Percentiles rank a stretch among this genome's conserved stretches.
Conservation (phyloP, 2,113 vertebrate species). For the Gallinago media region DNA sequence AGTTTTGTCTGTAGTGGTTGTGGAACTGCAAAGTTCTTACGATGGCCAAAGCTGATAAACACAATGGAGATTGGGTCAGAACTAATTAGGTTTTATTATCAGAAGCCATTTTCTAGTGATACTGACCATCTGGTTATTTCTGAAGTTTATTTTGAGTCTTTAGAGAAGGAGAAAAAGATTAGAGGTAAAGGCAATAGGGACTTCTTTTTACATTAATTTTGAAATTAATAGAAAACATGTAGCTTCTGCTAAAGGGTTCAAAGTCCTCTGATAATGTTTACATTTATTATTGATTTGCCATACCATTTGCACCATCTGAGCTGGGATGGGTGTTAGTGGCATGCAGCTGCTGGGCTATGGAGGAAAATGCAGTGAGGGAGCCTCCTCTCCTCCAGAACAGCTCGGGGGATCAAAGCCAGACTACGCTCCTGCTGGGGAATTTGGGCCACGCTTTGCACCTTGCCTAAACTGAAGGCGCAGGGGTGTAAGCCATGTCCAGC, state of each 20-base stretch:
- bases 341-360: background rate
- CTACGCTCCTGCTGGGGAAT: accelerated
- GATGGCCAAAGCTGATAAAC: conserved; percentile 32
- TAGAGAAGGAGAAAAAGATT: background rate
- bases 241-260: background rate
- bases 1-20: background rate
- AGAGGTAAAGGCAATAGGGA: background rate
- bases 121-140: background rate
- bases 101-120: conserved; percentile 13
- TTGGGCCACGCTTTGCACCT: background rate
- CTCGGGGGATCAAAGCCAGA: background rate
- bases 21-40: background rate
- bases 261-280: background rate
- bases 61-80: background rate
- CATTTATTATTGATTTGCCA: background rate
- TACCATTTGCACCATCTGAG: background rate
- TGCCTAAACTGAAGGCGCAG: accelerated
- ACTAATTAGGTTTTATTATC: conserved; percentile 24
- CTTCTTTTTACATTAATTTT: background rate
- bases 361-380: background rate
- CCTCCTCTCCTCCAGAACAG: background rate
- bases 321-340: background rate
- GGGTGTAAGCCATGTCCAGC: accelerated
- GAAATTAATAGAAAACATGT: background rate
- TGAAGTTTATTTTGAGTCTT: conserved; percentile 11